Evolutionary conservation across 2,888 invertebrate species (phyloP).

Genomic region (Isoperla grammatica): DNA sequence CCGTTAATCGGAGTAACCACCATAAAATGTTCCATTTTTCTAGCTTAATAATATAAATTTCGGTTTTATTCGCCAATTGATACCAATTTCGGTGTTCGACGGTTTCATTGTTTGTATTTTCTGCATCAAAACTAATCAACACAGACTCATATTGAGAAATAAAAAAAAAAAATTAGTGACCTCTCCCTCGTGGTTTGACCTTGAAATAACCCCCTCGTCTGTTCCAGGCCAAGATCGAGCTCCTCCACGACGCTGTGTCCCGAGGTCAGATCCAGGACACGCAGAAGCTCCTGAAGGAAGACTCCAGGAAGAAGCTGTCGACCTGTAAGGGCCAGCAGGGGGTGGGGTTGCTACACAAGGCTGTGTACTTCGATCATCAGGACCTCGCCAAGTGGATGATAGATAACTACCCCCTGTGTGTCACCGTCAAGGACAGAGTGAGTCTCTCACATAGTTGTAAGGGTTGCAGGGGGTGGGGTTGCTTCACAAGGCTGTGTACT

Average conservation of each 20-base stretch:
- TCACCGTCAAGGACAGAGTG: conserved; percentile 65
- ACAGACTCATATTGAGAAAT: no score
- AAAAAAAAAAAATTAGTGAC: no score
- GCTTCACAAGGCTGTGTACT: conserved; percentile 74
- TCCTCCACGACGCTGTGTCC: conserved; percentile 69
- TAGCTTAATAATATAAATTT: no score
- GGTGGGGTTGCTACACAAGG: conserved; percentile 71
- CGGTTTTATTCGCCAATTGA: no score
- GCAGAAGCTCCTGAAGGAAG: conserved; percentile 38
- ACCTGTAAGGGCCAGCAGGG: conserved; percentile 64
- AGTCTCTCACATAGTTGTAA: no score
- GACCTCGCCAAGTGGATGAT: conserved; percentile 68
- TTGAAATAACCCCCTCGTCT: background rate
- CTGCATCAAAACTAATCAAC: no score
- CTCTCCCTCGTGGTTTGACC: no score
- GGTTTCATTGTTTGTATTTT: no score
- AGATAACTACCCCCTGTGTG: conserved; percentile 58
- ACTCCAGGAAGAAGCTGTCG: conserved; percentile 49
- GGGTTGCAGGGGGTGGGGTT: conserved; percentile 65
- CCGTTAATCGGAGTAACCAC: no score
- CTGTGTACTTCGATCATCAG: conserved; percentile 66
- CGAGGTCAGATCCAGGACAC: conserved; percentile 59
- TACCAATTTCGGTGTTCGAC: no score
- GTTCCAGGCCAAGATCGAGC: conserved; percentile 62
- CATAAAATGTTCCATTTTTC: no score